Evolutionary conservation across 2,888 invertebrate genomes (phyloP).

Genomic region (Melieria picta): DNA sequence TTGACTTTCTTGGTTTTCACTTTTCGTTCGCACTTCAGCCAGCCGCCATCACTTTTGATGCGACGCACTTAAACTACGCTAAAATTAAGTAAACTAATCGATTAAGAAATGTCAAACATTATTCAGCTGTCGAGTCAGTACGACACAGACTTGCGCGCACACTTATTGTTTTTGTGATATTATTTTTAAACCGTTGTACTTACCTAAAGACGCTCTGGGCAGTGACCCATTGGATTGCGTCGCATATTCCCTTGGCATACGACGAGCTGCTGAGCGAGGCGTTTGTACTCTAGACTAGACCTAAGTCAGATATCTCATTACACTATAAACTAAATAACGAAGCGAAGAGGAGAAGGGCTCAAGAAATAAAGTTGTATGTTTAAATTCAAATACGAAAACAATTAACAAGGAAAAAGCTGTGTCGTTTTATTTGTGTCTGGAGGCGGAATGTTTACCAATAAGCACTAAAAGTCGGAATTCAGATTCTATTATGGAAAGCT

Average conservation of each 20-base stretch:
- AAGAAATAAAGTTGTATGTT: constrained; percentile 49
- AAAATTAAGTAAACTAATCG: constrained; percentile 2
- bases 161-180: constrained; percentile 45
- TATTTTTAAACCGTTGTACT: constrained; percentile 37
- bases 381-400: constrained; percentile 43
- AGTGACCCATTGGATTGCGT: too few relatives aligned
- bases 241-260: too few relatives aligned
- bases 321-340: constrained; percentile 30
- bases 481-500: too few relatives aligned
- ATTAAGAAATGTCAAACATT: constrained; percentile 23
- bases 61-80: too few relatives aligned
- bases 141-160: neutral
- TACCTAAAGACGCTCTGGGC: too few relatives aligned
- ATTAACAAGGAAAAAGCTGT: neutral
- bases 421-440: constrained; percentile 32
- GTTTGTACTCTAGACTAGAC: neutral
- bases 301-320: constrained; percentile 19
- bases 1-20: too few relatives aligned
- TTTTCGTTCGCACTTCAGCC: too few relatives aligned
- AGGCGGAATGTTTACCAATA: neutral
- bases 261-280: too few relatives aligned
- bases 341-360: constrained; percentile 30
- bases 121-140: neutral
- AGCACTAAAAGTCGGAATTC: too few relatives aligned
- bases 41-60: too few relatives aligned